Base-by-base conservation (phyloP, 2,888 invertebrate species). In the Salticus scenicus region DNA sequence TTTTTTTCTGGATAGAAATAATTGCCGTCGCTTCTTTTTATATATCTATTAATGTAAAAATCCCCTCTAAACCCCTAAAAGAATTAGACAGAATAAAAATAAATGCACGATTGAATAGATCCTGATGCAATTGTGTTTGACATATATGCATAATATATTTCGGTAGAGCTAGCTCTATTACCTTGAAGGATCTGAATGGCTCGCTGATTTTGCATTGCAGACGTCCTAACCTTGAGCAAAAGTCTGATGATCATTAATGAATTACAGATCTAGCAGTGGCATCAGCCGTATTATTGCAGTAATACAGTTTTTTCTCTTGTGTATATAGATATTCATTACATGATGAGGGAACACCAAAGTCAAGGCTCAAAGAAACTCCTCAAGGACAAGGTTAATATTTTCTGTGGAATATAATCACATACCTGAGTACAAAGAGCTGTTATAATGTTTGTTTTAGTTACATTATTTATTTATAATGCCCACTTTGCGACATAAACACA, bases 241-340 rank as follows among this genome's bases (percentile, higher is more conserved):
- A 57, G n/a, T 57, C 57, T 57, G 0, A 57, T 57, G 24, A 57
- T 57, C 57, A 57, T 57, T 57, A 57, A 57, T 5, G 57, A 24
- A 17, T 57, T 57, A 24, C 57, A 24, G 24, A 57, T 57, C 57
- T 57, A 57, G 4, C 57, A 17, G 57, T 57, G 57, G 57, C 57
- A 57, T 57, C 57, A 57, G 57, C 57, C 57, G 57, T 57, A 57
- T 57, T 57, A 57, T 57, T 20, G 57, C 20, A 1, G 57, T 57
- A 47, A 47, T 47, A 47, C 57, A 24, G 5, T 57, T 24, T 57
- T 57, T 57, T 17, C 17, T 47, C 37, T 37, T 10, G 2, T 47
- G 24, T 57, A 57, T 5, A 57, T 24, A n/a, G 57, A 20, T 24
- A 57, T 57, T 20, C 24, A 1, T 57, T 57, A 57, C 57, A 24